These are phyloP conservation scores for Trichopoda pennipes DNA, from an alignment of 2,888 invertebrate genomes.

Conservation along the genomic window DNA sequence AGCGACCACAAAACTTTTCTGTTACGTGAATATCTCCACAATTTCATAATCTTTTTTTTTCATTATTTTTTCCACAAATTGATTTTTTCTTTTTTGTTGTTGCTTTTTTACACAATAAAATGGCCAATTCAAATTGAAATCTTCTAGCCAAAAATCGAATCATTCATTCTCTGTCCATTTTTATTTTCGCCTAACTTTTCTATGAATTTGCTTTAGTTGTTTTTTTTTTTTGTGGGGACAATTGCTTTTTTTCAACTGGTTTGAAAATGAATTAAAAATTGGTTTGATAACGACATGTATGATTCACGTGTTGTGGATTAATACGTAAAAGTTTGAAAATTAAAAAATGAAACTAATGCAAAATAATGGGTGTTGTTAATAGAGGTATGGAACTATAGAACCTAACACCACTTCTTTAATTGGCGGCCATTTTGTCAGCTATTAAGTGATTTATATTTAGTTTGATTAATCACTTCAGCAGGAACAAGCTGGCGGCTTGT, in stretches of 20 bases:
- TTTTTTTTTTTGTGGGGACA: constrained; percentile 20
- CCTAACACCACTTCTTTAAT: too few relatives aligned
- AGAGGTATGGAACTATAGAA: too few relatives aligned
- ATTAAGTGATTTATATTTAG: too few relatives aligned
- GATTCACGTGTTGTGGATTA: constrained; percentile 36
- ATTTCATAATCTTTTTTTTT: constrained; percentile 32
- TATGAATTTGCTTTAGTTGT: too few relatives aligned
- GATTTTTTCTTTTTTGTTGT: not conserved
- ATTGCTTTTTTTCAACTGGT: constrained; percentile 10
- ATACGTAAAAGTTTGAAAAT: constrained; percentile 36
- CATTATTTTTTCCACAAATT: not conserved
- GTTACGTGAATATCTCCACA: constrained; percentile 12
- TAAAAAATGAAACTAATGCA: not conserved
- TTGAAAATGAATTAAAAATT: constrained; percentile 57
- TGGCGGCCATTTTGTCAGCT: too few relatives aligned
- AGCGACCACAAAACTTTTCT: not conserved
- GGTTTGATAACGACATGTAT: constrained; percentile 53
- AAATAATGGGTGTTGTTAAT: too few relatives aligned
- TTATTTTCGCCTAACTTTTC: not conserved
- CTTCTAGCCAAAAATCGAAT: constrained; percentile 60
- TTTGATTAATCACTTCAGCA: too few relatives aligned
- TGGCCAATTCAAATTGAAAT: constrained; percentile 58
- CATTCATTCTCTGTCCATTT: constrained; percentile 23
- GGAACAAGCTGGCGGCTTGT: too few relatives aligned
- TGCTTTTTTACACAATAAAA: constrained; percentile 28